These are phyloP conservation scores for Ceratina japonica DNA, from an alignment of 1,140 invertebrate genomes.

Conservation along the genomic window DNA sequence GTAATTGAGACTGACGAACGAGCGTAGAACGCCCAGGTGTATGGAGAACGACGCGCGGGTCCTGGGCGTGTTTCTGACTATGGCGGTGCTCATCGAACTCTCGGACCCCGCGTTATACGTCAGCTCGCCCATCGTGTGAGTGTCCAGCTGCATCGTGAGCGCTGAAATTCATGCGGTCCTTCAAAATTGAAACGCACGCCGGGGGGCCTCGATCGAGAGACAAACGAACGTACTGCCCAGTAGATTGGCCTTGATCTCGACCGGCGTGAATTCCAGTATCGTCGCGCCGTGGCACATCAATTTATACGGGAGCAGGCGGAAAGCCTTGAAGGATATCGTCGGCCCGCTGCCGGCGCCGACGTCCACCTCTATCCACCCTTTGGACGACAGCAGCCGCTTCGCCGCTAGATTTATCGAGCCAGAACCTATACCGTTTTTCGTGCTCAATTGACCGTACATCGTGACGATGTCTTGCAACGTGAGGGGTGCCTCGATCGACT, in stretches of 20 bases:
- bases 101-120: constrained; percentile 88
- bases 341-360: constrained; percentile 90
- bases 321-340: constrained; percentile 86
- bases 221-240: constrained; percentile 83
- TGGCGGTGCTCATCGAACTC: constrained; percentile 88
- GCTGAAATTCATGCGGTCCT: constrained; percentile 79
- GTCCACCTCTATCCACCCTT: constrained; percentile 91
- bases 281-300: constrained; percentile 87
- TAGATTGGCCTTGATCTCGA: constrained; percentile 86
- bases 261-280: constrained; percentile 85
- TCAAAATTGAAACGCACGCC: constrained; percentile 2
- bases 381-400: constrained; percentile 87
- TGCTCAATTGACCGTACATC: constrained; percentile 88
- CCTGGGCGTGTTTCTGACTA: constrained; percentile 87
- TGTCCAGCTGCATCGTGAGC: constrained; percentile 90
- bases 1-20: constrained; percentile 87
- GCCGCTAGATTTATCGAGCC: constrained; percentile 88
- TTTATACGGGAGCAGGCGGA: constrained; percentile 84
- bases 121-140: constrained; percentile 91
- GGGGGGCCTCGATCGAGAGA: too few species aligned
- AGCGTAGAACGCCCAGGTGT: constrained; percentile 90
- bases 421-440: constrained; percentile 91
- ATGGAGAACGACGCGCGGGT: constrained; percentile 83
- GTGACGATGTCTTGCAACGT: constrained; percentile 91
- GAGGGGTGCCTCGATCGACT: constrained; percentile 95